Evolutionary conservation across 2,888 invertebrate species (phyloP), one percentile per base, ranked within the genome.

Genomic region (Hydriomena furcata): DNA sequence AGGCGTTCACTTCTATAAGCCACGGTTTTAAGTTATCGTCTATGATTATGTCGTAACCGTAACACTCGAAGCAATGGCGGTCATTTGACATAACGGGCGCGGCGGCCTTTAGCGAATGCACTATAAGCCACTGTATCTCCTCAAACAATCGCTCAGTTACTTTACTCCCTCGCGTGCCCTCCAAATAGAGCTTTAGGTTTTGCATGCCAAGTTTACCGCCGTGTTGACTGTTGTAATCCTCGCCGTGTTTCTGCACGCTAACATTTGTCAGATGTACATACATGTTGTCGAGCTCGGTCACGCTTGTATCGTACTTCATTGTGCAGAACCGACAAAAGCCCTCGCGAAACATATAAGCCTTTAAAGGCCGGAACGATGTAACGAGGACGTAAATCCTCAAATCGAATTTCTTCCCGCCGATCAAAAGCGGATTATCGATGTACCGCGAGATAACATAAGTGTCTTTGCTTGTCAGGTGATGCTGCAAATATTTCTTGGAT

Each of bases 291-390:
- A 96, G 84, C 79, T 96, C 96, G 23, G 95, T 94, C 23, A 95
- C 95, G 74, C 94, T 96, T 0, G 95, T 95, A 72, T 97, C 96
- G 73, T 98, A 98, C 77, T 97, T 97, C 43, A 98, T 96, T 1
- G 98, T 97, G 73, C 98, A 98, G 84, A 98, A 98, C 49, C 98
- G 93, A 79, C 98, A 97, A 85, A 98, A 98, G 12, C 98, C 98
- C 43, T 96, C 91, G 62, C 94, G 95, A 80, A 95, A 98, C 73
- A 97, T 93, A 83, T 98, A 98, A 24, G 96, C 97, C 81, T 98
- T 98, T 61, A 98, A 85, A 11, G 98, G 98, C 35, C 97, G 93
- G 79, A 97, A 98, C 0, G 97, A 97, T 5, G 98, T 97, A 44
- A 98, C 97, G 54, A 98, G 90, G 35, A 98, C 96, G 79, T 97